These are phyloP conservation scores for Agrochola lychnidis DNA, from an alignment of 2,888 invertebrate genomes.

Conservation along the genomic window DNA sequence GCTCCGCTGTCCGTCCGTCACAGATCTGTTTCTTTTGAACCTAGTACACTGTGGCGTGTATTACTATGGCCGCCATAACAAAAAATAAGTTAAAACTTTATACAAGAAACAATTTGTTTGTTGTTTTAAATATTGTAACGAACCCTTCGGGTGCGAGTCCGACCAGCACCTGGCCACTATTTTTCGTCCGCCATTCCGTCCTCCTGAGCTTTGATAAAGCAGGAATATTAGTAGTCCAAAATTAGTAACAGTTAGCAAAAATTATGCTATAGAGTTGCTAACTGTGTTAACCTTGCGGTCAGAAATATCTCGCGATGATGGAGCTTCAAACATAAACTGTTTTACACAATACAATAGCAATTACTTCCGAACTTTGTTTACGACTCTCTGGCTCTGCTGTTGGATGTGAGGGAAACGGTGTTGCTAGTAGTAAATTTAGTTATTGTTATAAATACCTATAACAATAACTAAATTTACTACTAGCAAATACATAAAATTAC, in stretches of 20 bases:
- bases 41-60: no score
- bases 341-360: slow-evolving; percentile 45
- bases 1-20: neutral
- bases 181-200: neutral
- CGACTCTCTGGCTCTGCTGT: slow-evolving; percentile 18
- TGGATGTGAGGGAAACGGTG: slow-evolving; percentile 21
- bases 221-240: slow-evolving; percentile 9
- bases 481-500: no score
- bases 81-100: neutral
- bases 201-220: neutral
- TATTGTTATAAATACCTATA: no score
- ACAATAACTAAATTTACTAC: no score
- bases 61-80: neutral
- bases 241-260: slow-evolving; percentile 38
- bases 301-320: slow-evolving; percentile 50
- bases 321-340: slow-evolving; percentile 38
- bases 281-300: slow-evolving; percentile 54
- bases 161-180: neutral
- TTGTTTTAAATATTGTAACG: neutral
- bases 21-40: neutral
- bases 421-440: slow-evolving; percentile 24
- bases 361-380: slow-evolving; percentile 48
- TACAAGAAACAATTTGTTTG: neutral
- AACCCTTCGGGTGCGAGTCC: neutral
- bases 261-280: slow-evolving; percentile 40